phyloP scores from a whole-genome alignment of 30 jellyfish, hydroid and myxozoan species.

The Hydra vulgaris region DNA sequence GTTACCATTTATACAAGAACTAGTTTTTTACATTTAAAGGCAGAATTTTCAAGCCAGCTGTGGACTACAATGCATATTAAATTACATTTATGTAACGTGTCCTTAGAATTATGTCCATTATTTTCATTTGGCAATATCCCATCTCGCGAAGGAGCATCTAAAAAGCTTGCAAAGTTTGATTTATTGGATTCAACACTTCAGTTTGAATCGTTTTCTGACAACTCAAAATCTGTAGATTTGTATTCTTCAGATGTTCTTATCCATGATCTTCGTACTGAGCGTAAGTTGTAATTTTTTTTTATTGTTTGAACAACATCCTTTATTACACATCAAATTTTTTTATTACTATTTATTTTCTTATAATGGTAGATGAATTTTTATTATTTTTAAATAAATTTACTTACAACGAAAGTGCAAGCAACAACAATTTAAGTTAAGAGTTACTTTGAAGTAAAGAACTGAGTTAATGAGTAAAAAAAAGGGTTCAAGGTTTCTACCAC shows the following conservation, averaged over 20 bases:
- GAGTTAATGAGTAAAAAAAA: no score
- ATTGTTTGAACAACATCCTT: background rate
- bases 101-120: slow-evolving; percentile 70
- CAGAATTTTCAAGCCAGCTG: slow-evolving; percentile 40
- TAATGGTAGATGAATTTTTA: background rate
- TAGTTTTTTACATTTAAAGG: no score
- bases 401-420: no score
- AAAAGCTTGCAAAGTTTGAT: slow-evolving; percentile 65
- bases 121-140: slow-evolving; percentile 71
- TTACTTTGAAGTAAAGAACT: no score
- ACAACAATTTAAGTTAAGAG: no score
- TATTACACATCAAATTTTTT: no score
- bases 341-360: background rate
- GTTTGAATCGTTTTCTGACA: slow-evolving; percentile 92
- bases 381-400: no score
- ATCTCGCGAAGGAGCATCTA: slow-evolving; percentile 38
- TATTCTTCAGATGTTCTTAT: slow-evolving; percentile 88
- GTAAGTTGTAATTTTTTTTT: slow-evolving; percentile 10
- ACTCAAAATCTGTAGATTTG: slow-evolving; percentile 86
- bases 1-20: no score
- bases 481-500: no score
- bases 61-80: slow-evolving; percentile 93
- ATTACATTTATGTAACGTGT: slow-evolving; percentile 66
- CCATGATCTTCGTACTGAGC: slow-evolving; percentile 60
- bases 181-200: slow-evolving; percentile 69